These are phyloP conservation scores for Mirza zaza DNA, from an alignment of 2,113 vertebrate genomes.

Conservation along the genomic window DNA sequence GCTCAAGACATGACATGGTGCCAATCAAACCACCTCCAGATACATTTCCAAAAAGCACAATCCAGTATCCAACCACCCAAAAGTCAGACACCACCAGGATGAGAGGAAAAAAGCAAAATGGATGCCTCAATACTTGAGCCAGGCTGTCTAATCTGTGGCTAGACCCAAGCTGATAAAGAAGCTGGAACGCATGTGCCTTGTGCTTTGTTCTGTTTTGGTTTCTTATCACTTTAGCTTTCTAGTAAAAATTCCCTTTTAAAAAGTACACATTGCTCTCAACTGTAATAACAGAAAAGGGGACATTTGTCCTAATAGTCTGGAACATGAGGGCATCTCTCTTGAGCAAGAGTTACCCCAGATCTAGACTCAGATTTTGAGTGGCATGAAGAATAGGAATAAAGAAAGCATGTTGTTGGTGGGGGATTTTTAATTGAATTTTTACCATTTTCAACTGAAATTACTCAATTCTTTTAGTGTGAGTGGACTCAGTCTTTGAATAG, in stretches of 20 bases:
- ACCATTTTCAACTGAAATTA: background rate
- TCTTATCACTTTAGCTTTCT: background rate
- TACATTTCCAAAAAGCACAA: background rate
- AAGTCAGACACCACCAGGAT: background rate
- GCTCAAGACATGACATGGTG: background rate
- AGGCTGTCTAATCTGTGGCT: background rate
- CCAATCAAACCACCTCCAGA: background rate
- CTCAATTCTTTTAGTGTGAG: background rate
- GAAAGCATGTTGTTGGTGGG: background rate
- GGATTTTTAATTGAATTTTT: background rate
- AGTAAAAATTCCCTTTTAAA: background rate
- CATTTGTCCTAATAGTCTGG: background rate
- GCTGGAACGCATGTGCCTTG: background rate
- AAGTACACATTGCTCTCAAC: background rate
- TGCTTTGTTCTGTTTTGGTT: background rate
- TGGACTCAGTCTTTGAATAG: background rate
- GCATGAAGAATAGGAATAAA: background rate
- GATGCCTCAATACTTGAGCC: background rate
- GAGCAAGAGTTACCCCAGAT: background rate
- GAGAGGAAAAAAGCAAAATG: background rate
- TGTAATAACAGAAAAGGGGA: background rate
- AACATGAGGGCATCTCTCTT: background rate
- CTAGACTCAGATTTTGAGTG: background rate
- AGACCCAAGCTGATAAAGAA: background rate
- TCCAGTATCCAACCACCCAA: background rate